Base-by-base conservation (phyloP, 2,797 vertebrate species). In the Manis crassicaudata region DNA sequence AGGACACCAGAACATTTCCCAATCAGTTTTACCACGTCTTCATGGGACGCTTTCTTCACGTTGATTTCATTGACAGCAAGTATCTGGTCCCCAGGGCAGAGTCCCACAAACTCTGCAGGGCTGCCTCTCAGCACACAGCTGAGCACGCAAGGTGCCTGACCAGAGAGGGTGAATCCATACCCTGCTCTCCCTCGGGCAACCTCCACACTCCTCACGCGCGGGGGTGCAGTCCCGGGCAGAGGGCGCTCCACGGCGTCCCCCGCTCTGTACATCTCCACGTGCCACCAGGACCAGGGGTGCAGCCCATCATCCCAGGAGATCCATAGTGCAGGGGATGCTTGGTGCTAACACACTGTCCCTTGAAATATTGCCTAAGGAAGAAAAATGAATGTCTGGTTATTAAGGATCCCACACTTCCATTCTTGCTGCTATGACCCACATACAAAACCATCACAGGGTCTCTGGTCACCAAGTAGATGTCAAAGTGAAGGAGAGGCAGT, bases 21-120 rank as follows among this genome's bases (percentile, higher is more conserved):
- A 2, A 99, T 99, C 35, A 99, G 98, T 92, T 99, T 99, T 75
- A 99, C 99, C 18, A 99, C 99, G 37, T 99, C 99, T 97, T 99
- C 99, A 1, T 99, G 99, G 1, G 99, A 99, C 0, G 99, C 99
- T 93, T 99, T 99, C 92, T 99, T 99, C 97, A 99, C 99, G 0
- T 99, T 99, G 96, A 99, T 99, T 95, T 99, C 99, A 14, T 99
- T 99, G 90, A 99, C 98, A 0, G 99, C 99, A 65, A 99, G 98
- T 94, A 99, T 99, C 97, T 99, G 99, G 98, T 99, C 99, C 60
- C 99, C 99, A 0, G 99, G 98, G 14, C 99, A 99, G 92, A 99
- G 98, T 27, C 99, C 99, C 1, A 99, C 99, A 11, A 99, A 99
- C 97, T 99, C 99, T 0, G 99, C 99, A 0, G 99, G 99, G 97